Base-by-base conservation (phyloP, 2,888 invertebrate genomes). In the Beris morrisii region DNA sequence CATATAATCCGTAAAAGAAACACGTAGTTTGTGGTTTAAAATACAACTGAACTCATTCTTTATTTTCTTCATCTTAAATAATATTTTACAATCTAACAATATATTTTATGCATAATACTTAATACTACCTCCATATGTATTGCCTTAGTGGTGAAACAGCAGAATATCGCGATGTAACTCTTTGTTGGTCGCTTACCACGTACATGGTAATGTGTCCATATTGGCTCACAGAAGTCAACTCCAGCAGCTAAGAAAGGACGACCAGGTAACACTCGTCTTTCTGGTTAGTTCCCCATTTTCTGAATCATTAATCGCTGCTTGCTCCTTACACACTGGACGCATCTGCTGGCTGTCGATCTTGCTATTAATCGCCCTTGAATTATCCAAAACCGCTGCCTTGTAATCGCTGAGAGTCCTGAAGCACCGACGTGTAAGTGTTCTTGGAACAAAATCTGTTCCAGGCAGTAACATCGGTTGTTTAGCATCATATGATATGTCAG, bases 261-360 rank as follows among this genome's bases (percentile, higher is more conserved):
- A 12, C 46, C 9, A 5, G 56, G 65, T 5, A 38, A 12, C 4
- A 65, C 38, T 38, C 65, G 9, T 7, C 46, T 1, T 48, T 32
- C 65, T 9, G 53, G 57, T 65, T 56, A 48, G 15, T 65, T 31
- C n/a, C 50, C 57, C 65, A 65, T 65, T 4, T 31, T 32, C 13
- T 65, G 65, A 13, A 58, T 57, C 12, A 59, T 6, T 15, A 59
- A 4, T 28, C 50, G 54, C n/a, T 66, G 64, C 22, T 66, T 71
- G 7, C 64, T 58, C 56, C 59, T 64, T 31, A 61, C 65, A 57
- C 71, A 72, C 13, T 15, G 45, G n/a, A 59, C 58, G 28, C 61
- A 61, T 13, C 50, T 53, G 12, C n/a, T 45, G 28, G 63, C 2
- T 28, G 53, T 45, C 11, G 28, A 7, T n/a, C 63, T 22, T 22